These are phyloP conservation scores for Andrena camellia DNA, from an alignment of 2,888 invertebrate species.

Conservation along the genomic window DNA sequence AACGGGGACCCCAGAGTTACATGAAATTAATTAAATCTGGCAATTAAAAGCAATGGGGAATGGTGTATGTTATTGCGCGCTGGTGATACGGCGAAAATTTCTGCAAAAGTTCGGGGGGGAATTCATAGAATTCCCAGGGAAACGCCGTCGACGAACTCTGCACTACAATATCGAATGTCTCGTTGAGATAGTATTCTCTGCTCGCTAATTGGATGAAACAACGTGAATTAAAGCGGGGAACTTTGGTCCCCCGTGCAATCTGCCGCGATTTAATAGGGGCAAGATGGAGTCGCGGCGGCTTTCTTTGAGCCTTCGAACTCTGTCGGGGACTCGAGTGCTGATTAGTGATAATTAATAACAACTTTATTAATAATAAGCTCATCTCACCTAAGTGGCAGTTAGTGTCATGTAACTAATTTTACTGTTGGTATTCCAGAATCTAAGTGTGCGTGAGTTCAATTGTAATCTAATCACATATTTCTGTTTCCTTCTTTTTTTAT, in stretches of 20 bases:
- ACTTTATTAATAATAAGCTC: neutral
- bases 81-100: neutral
- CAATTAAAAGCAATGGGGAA: neutral
- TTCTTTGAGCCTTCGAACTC: neutral
- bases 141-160: neutral
- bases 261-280: neutral
- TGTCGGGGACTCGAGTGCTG: neutral
- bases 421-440: no score
- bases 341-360: neutral
- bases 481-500: no score
- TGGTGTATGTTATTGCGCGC: neutral
- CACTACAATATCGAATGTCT: neutral
- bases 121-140: neutral
- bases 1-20: no score
- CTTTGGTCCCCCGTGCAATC: neutral
- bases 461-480: no score
- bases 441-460: no score
- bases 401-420: no score
- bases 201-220: constrained; percentile 16
- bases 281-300: neutral
- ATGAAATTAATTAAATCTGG: neutral
- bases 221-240: neutral
- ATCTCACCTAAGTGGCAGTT: no score
- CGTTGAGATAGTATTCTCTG: neutral
- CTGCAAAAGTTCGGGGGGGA: neutral